Base-by-base conservation (phyloP, 2,888 invertebrate species). In the Caradrina clavipalpis region DNA sequence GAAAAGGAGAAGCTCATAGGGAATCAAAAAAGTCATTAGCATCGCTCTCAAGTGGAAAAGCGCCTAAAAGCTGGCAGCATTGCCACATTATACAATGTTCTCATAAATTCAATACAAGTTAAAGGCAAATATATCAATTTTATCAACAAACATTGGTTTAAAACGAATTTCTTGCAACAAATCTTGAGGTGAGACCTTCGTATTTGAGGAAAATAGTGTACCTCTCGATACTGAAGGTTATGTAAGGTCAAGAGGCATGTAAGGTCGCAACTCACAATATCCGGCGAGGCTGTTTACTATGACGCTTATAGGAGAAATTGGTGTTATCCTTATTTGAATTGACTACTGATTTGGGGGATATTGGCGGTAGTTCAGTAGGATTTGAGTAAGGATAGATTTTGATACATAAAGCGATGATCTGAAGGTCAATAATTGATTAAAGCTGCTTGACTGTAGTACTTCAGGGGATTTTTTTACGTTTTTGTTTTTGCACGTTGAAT, bases 191-290 rank as follows among this genome's bases (percentile, higher is more conserved):
- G 39, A 49, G 67, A 31, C 51, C 50, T 59, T 51, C 19, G n/a
- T 21, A 47, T 51, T 78, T 72, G 58, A 75, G 59, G 78, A 63
- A 54, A 72, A 78, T 42, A 51, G 69, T 69, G 31, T 47, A 70
- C 42, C 56, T 61, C 60, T 73, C 17, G 42, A 2, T 26, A 51
- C 51, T 53, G 57, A 77, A 62, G 71, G 78, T 58, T 49, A 15
- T 35, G 51, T 11, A 45, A 76, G 77, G 78, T 70, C 61, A 73
- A 61, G 26, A 69, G 56, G 49, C 53, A 45, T 11, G 17, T 45
- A 54, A 73, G 60, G 59, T 73, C 65, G 6, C 45, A 45, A 54
- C 17, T 39, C 19, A 78, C 60, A 59, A 73, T 56, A 59, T 58
- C 62, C 73, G 35, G 19, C 57, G 11, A 60, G 53, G 51, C 53